Conservation (phyloP, 2,888 invertebrate genomes). For the Stenoptilia bipunctidactyla region DNA sequence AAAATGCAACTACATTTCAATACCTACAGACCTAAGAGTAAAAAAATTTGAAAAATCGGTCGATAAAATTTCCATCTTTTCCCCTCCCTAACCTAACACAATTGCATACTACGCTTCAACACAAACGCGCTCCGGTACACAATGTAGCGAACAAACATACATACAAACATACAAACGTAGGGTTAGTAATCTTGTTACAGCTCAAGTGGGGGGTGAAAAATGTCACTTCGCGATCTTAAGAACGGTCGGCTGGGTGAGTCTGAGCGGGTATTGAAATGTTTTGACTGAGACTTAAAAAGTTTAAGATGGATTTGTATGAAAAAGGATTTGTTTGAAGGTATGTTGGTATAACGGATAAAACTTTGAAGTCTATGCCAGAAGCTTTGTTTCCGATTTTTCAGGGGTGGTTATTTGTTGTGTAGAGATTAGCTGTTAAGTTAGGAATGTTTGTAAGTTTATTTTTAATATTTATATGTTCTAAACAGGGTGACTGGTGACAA, state of each 20-base stretch:
- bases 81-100: constrained; percentile 13
- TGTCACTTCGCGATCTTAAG: background rate
- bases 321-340: background rate
- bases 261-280: background rate
- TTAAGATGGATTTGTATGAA: too few species aligned
- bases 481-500: too few species aligned
- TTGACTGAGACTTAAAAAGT: too few species aligned
- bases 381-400: too few species aligned
- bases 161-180: constrained; percentile 2
- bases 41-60: too few species aligned
- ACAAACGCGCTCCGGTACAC: constrained; percentile 20
- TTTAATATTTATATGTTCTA: too few species aligned
- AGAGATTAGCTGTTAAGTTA: too few species aligned
- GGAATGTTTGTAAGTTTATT: too few species aligned
- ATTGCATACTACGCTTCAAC: constrained; percentile 18
- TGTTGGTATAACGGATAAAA: background rate
- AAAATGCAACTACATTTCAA: too few species aligned
- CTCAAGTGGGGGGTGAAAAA: background rate
- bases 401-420: too few species aligned
- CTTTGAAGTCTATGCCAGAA: background rate
- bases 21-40: too few species aligned
- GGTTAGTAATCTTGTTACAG: constrained; percentile 8
- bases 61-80: too few species aligned
- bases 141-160: constrained; percentile 13
- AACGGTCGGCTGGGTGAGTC: background rate